Evolutionary conservation across 92 coral and sea anemone species (phyloP), one percentile per base, ranked within the genome.

Genomic region (Zoanthus gigantus): DNA sequence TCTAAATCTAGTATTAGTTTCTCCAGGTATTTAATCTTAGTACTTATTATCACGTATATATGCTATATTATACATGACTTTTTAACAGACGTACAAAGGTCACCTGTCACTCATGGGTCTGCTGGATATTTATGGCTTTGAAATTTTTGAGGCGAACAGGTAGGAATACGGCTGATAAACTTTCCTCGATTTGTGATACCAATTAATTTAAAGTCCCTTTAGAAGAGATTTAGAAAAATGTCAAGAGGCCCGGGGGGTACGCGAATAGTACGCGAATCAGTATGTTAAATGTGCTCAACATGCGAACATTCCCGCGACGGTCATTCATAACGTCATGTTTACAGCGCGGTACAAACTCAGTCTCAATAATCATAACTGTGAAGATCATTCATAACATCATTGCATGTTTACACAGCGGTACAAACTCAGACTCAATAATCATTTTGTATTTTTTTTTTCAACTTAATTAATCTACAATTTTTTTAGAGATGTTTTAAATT

Each of bases 61-160:
- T 7, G 14, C 18, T 67, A 23, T 23, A 63, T 5, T 31, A 2
- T 11, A 58, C 50, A 11, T 65, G 42, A 4, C 31, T 76, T 31
- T 69, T 44, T 94, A 82, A 44, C 84, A 97, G 99, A 79, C 77
- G 18, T 91, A 92, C 93, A 78, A 77, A 56, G 98, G 98, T 34
- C 93, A 89, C 77, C 88, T 93, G 42, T 93, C 98, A 15, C 91
- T 97, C 83, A 92, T 97, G 94, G 99, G 99, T 37, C 79, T 97
- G n/a, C 79, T 97, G 87, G 99, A 97, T 85, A 97, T 97, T 77
- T 97, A 97, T 90, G 99, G 99, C 31, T 97, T 97, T 92, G 99
- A 97, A 74, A 97, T 97, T 68, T 97, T 97, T 87, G 96, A 97
- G 56, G 56, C 89, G 69, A 97, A 97, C 91, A 94, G 99, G 99